Conservation (phyloP, 2,888 invertebrate species). For the Lissocephala sabroskyi region DNA sequence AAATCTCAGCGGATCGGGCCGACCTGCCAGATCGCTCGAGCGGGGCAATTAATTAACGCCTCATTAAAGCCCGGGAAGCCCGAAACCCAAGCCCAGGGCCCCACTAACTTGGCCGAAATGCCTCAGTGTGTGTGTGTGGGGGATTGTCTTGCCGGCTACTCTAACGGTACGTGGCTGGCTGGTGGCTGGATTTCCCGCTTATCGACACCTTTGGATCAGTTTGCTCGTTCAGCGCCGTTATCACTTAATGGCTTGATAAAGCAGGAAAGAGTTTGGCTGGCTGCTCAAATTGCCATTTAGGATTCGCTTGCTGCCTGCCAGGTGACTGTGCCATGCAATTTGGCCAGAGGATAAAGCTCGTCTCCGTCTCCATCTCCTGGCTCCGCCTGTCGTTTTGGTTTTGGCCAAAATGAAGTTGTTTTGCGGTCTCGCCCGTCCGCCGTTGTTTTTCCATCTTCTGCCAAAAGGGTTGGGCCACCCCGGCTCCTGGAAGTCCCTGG, state of each 20-base stretch:
- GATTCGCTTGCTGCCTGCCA: neutral
- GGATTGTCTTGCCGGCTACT: slow-evolving; percentile 31
- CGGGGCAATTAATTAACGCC: slow-evolving; percentile 69
- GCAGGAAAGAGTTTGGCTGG: slow-evolving; percentile 2
- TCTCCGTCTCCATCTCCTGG: neutral
- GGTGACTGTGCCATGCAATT: neutral
- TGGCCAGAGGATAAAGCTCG: slow-evolving; percentile 41
- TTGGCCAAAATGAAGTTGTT: slow-evolving; percentile 43
- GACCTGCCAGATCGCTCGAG: slow-evolving; percentile 56
- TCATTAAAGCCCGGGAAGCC: slow-evolving; percentile 55
- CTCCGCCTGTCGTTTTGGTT: neutral
- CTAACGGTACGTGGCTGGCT: slow-evolving; percentile 28
- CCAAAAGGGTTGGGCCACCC: slow-evolving; percentile 49
- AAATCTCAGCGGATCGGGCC: slow-evolving; percentile 38
- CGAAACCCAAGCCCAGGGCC: neutral
- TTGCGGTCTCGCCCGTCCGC: slow-evolving; percentile 12
- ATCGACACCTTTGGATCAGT: slow-evolving; percentile 53
- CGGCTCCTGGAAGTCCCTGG: slow-evolving; percentile 39
- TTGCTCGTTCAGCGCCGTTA: slow-evolving; percentile 20
- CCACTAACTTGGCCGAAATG: too few species aligned
- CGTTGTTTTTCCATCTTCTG: neutral
- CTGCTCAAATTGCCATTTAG: slow-evolving; percentile 72
- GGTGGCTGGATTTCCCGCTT: too few species aligned
- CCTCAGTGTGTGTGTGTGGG: slow-evolving; percentile 49
- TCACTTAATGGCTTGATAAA: slow-evolving; percentile 61